These are phyloP conservation scores for Rhinoderma darwinii DNA, from an alignment of 2,113 vertebrate genomes.

Conservation along the genomic window DNA sequence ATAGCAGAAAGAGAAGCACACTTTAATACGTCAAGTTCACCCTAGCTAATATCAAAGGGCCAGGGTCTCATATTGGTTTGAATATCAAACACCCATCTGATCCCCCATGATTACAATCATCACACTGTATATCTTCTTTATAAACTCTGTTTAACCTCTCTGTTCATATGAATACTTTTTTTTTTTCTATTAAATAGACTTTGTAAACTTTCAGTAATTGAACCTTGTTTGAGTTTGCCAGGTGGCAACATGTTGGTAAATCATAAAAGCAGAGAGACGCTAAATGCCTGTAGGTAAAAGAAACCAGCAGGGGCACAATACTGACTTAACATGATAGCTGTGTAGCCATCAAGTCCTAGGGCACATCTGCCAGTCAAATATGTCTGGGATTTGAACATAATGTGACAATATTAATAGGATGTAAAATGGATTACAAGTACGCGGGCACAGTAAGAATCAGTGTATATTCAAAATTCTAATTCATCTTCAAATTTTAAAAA, in stretches of 20 bases:
- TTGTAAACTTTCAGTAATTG: slow-evolving; percentile 1
- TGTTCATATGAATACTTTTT: neutral
- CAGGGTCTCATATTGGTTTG: neutral
- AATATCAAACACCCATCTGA: neutral
- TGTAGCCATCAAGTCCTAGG: neutral
- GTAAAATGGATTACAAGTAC: neutral
- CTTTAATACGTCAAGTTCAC: neutral
- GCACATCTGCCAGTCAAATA: neutral
- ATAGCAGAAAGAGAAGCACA: neutral
- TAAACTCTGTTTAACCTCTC: neutral
- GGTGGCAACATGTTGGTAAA: neutral
- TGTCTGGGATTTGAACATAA: neutral
- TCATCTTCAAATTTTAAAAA: too few species aligned
- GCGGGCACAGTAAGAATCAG: neutral
- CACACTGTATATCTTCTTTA: neutral
- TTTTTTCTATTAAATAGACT: neutral
- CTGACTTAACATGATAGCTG: neutral
- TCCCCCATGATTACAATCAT: neutral
- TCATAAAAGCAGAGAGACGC: neutral
- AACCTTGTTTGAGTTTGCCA: neutral
- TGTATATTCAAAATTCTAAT: too few species aligned
- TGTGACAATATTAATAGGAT: neutral
- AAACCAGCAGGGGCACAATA: neutral
- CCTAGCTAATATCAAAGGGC: neutral
- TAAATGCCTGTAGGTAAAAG: slow-evolving; percentile 19